These are phyloP conservation scores for Ochotona princeps DNA, from an alignment of 2,113 vertebrate genomes.

Conservation along the genomic window DNA sequence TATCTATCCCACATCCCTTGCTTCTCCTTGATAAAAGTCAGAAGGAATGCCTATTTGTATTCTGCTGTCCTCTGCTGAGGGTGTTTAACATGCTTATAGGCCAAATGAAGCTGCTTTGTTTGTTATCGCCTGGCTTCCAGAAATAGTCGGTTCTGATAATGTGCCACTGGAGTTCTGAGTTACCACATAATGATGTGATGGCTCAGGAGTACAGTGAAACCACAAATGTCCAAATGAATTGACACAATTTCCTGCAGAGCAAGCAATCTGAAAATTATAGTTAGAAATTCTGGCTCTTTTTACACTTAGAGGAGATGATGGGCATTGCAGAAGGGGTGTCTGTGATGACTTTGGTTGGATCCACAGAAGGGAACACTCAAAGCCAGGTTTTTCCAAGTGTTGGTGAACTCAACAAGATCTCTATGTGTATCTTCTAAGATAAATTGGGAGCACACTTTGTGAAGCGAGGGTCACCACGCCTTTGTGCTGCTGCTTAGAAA, in stretches of 20 bases:
- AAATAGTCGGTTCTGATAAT: slow-evolving; percentile 62
- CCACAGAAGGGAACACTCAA: neutral
- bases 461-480: neutral
- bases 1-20: slow-evolving; percentile 69
- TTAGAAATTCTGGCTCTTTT: slow-evolving; percentile 66
- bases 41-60: slow-evolving; percentile 79
- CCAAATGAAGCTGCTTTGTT: slow-evolving; percentile 80
- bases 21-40: slow-evolving; percentile 75
- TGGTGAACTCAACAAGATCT: neutral
- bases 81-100: slow-evolving; percentile 75
- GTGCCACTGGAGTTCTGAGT: slow-evolving; percentile 65
- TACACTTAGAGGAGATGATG: slow-evolving; percentile 17
- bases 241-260: slow-evolving; percentile 74
- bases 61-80: slow-evolving; percentile 71
- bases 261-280: slow-evolving; percentile 74
- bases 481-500: neutral
- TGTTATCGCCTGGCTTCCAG: slow-evolving; percentile 77
- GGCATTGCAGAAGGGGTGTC: neutral
- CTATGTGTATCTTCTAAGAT: neutral
- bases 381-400: neutral
- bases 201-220: slow-evolving; percentile 57
- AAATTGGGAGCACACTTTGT: neutral
- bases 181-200: slow-evolving; percentile 72
- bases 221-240: slow-evolving; percentile 65
- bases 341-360: neutral